Base-by-base conservation (phyloP, 2,797 vertebrate species). In the Pelobates cultripes region DNA sequence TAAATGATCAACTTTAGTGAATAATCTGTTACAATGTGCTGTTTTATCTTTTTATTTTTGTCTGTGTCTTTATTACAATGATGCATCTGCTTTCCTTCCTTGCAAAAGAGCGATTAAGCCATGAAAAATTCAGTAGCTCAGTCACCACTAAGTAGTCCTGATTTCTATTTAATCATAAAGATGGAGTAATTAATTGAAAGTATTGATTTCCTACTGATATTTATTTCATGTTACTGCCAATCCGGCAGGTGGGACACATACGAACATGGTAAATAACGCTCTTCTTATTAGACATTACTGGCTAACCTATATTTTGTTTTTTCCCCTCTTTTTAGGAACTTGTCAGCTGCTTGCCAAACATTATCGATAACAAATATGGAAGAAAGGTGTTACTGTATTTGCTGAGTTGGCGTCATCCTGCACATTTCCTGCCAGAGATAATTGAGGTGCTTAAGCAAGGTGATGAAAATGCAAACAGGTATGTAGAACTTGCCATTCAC, bases 301-400 rank as follows among this genome's bases (percentile, higher is more conserved):
- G 28, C 28, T 28, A 28, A 28, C 28, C 28, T 28, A 28, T 1
- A 51, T 51, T 47, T 47, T 47, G 0, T 47, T 47, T 47, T 47
- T 47, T 47, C 9, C 45, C 9, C 9, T 28, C n/a, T 64, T 7
- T 69, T 86, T 84, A 99, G 98, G 97, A 99, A 93, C 92, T 99
- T 84, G 79, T 95, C 84, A 79, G 81, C 64, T 94, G 95, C 44
- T 91, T 99, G 86, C 84, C 93, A 0, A 92, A 92, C 70, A 91
- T 99, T 83, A 88, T 99, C 86, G 85, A 88, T 70, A 97, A 97
- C 84, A 99, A 98, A 87, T 94, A 97, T 0, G 97, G 98, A 8
- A 97, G 94, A 87, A 99, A 99, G 85, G 96, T 97, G 13, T 79
- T 99, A 8, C 73, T 98, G 83, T 97, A 99, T 86, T 91, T 99